Evolutionary conservation across 2,797 vertebrate genomes (phyloP).

Genomic region (Tamandua tetradactyla): DNA sequence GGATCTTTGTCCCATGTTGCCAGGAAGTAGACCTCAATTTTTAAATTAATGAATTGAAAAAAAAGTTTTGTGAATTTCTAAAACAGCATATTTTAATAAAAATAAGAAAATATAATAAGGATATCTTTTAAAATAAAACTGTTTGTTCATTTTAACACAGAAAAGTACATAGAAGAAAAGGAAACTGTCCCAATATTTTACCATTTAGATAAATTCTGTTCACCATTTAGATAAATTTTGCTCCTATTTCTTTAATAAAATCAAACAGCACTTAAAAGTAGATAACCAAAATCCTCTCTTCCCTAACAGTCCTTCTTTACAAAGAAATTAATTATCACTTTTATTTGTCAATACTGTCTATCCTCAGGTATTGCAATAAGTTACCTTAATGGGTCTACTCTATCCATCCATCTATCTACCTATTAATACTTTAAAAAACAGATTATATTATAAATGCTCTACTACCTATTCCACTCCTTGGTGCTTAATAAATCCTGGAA

Average conservation of each 20-base stretch:
- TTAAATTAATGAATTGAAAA: neutral
- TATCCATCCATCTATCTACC: neutral
- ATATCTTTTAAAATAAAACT: neutral
- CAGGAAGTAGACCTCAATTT: conserved; percentile 2
- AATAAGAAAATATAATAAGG: neutral
- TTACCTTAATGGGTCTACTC: neutral
- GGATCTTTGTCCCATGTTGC: too few relatives aligned
- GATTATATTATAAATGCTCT: neutral
- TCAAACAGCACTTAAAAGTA: neutral
- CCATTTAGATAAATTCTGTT: neutral
- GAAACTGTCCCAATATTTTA: neutral
- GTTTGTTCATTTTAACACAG: neutral
- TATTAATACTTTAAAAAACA: neutral
- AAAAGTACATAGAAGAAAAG: conserved; percentile 38
- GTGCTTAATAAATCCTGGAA: neutral
- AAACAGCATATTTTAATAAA: conserved; percentile 25
- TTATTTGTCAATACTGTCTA: neutral
- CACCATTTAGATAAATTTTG: neutral
- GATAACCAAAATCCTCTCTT: neutral
- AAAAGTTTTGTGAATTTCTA: neutral
- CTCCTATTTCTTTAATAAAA: neutral
- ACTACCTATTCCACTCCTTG: neutral
- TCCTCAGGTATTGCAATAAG: neutral
- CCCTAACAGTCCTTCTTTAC: neutral
- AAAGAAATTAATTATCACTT: neutral